Percentiles rank a stretch among this genome's conserved stretches.
These are phyloP conservation scores for Mermis nigrescens DNA, from an alignment of 2,888 invertebrate species.

Conservation along the genomic window DNA sequence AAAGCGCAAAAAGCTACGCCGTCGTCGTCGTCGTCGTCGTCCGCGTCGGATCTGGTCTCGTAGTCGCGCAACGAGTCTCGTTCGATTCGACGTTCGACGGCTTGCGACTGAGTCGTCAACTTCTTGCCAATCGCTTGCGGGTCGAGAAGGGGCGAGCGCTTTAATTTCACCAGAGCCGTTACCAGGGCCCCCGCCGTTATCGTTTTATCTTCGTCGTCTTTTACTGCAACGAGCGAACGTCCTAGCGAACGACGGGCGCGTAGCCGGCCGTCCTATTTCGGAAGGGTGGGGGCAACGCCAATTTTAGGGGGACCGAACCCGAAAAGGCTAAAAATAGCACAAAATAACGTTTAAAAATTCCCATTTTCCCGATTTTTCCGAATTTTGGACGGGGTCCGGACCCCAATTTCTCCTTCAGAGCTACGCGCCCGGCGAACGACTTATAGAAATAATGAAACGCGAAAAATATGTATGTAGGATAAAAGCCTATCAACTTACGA, in stretches of 20 bases:
- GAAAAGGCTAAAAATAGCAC: too few relatives aligned
- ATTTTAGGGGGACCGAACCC: too few relatives aligned
- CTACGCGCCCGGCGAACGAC: slow-evolving; percentile 66
- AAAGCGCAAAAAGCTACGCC: not conserved
- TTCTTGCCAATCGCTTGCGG: slow-evolving; percentile 37
- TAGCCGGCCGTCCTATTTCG: too few relatives aligned
- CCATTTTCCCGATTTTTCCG: too few relatives aligned
- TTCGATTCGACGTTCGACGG: not conserved
- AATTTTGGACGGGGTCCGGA: slow-evolving; percentile 87
- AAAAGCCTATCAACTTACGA: too few relatives aligned
- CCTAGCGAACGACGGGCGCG: slow-evolving; percentile 62
- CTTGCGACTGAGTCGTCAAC: slow-evolving; percentile 36
- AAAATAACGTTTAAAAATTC: too few relatives aligned
- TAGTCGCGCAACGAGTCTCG: not conserved
- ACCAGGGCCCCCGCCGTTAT: slow-evolving; percentile 94
- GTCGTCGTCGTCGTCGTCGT: slow-evolving; percentile 7
- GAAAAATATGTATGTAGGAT: too few relatives aligned
- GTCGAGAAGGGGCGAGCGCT: slow-evolving; percentile 60
- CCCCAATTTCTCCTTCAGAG: slow-evolving; percentile 87
- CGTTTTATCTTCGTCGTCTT: slow-evolving; percentile 88
- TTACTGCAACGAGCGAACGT: slow-evolving; percentile 45
- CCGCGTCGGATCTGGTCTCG: slow-evolving; percentile 4
- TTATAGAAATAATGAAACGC: not conserved
- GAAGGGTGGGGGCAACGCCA: too few relatives aligned
- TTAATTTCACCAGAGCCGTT: slow-evolving; percentile 75